These are phyloP conservation scores for Clarias macrocephalus DNA, from an alignment of 2,113 vertebrate genomes.

Conservation along the genomic window DNA sequence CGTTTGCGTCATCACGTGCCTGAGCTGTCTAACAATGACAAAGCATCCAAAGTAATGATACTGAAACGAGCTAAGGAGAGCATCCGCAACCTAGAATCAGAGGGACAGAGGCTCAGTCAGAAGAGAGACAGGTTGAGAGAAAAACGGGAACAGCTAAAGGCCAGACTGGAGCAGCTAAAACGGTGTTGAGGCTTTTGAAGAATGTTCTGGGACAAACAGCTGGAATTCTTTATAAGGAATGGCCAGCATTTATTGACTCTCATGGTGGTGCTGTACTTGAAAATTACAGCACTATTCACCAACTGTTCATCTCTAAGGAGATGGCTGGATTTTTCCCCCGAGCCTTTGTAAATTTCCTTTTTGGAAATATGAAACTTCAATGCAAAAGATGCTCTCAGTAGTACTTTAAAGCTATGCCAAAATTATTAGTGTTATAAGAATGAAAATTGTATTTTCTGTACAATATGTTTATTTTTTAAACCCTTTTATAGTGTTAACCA, in stretches of 20 bases:
- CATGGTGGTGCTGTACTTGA: background rate
- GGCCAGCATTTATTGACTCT: background rate
- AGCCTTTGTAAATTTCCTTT: background rate
- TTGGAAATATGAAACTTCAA: slow-evolving; percentile 35
- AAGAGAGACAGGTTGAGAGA: slow-evolving; percentile 60
- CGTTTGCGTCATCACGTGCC: slow-evolving; percentile 75
- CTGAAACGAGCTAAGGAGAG: slow-evolving; percentile 76
- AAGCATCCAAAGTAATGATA: slow-evolving; percentile 80
- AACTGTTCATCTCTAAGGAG: slow-evolving; percentile 44
- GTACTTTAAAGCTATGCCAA: slow-evolving; percentile 25
- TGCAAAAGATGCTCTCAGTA: slow-evolving; percentile 39
- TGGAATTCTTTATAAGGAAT: background rate
- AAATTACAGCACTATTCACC: slow-evolving; percentile 29
- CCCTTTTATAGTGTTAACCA: slow-evolving; percentile 15
- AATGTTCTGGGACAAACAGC: background rate
- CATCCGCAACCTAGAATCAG: slow-evolving; percentile 68
- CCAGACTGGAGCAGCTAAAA: slow-evolving; percentile 61
- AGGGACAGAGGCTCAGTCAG: slow-evolving; percentile 58
- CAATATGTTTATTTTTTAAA: slow-evolving; percentile 22
- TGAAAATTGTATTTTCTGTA: slow-evolving; percentile 8
- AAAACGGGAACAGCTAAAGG: slow-evolving; percentile 67
- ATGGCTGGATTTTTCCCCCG: background rate
- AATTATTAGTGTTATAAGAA: slow-evolving; percentile 34
- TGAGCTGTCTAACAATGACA: slow-evolving; percentile 75
- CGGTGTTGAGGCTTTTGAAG: slow-evolving; percentile 48